Conservation (phyloP, 1,140 invertebrate species). For the Drosophila arawakana region DNA sequence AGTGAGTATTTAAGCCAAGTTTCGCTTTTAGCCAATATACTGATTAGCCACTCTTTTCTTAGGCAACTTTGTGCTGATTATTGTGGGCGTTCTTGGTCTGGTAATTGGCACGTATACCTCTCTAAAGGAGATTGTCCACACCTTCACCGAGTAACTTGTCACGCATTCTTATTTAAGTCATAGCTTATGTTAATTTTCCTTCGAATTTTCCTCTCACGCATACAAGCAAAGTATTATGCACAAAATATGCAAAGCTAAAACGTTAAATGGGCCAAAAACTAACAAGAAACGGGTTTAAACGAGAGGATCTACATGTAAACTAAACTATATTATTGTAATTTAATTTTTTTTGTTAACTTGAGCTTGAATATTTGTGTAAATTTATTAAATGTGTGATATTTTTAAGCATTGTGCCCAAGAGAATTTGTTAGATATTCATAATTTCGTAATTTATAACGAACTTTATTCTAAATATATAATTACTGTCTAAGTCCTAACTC, state of each 20-base stretch:
- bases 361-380: constrained; percentile 65
- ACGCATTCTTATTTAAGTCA: constrained; percentile 12
- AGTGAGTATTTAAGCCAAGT: constrained; percentile 54
- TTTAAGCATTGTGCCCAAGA: constrained; percentile 76
- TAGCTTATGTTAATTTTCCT: constrained; percentile 25
- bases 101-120: constrained; percentile 90
- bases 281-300: background rate
- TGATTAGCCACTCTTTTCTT: background rate
- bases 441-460: constrained; percentile 64
- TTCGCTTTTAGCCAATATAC: background rate
- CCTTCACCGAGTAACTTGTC: constrained; percentile 83
- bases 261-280: constrained; percentile 45
- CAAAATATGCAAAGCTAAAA: constrained; percentile 51
- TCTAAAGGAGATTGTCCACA: constrained; percentile 87
- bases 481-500: constrained; percentile 68
- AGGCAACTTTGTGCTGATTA: constrained; percentile 90
- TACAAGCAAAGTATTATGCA: constrained; percentile 75
- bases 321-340: background rate
- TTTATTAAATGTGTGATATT: constrained; percentile 78
- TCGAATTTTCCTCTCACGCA: constrained; percentile 51
- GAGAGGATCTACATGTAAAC: constrained; percentile 39
- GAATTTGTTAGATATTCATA: constrained; percentile 53
- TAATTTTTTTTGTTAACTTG: constrained; percentile 35
- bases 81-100: constrained; percentile 89
- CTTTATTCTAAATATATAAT: constrained; percentile 48